Evolutionary conservation across 2,113 vertebrate genomes (phyloP), one percentile per base, ranked within the genome.

Genomic region (Elgaria multicarinata): DNA sequence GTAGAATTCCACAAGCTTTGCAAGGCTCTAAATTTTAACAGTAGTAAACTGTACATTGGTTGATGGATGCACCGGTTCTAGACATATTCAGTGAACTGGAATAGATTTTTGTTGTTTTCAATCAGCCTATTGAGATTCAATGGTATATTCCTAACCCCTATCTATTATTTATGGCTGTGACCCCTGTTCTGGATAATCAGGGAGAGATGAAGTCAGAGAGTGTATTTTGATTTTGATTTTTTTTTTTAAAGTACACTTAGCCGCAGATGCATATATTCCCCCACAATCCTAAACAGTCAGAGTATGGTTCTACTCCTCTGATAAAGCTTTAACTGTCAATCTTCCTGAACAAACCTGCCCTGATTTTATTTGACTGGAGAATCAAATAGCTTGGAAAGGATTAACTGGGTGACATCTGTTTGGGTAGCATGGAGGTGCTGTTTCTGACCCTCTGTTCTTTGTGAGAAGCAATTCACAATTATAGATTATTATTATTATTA

Each of bases 371-470:
- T 50, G 83, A 0, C 83, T 20, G 81, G 39, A 67, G 90, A 39
- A 14, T 0, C 0, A 14, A 42, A 67, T 28, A 67, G 86, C 83
- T 91, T 77, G 5, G 33, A 2, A 89, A 6, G 67, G 85, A 88
- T 94, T 88, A 89, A 81, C 18, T n/a, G 14, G 90, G 90, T 85
- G 94, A 84, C 93, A 92, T 94, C 93, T 94, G 92, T 87, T 91
- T 90, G 91, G 93, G 83, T 81, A 85, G 77, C 28, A 50, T 53
- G 46, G 92, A 91, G 67, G 39, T 92, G 87, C 72, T 92, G 33
- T 83, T 83, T 22, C 87, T 69, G 0, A 80, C 66, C 85, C 85
- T 88, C 81, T 77, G 12, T 69, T 90, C 79, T 93, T 89, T 87
- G 62, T 81, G 90, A 77, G 87, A 85, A 91, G 62, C 39, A 58